These are phyloP conservation scores for Drosophila ogumai DNA, from an alignment of 1,140 invertebrate species.

Conservation along the genomic window DNA sequence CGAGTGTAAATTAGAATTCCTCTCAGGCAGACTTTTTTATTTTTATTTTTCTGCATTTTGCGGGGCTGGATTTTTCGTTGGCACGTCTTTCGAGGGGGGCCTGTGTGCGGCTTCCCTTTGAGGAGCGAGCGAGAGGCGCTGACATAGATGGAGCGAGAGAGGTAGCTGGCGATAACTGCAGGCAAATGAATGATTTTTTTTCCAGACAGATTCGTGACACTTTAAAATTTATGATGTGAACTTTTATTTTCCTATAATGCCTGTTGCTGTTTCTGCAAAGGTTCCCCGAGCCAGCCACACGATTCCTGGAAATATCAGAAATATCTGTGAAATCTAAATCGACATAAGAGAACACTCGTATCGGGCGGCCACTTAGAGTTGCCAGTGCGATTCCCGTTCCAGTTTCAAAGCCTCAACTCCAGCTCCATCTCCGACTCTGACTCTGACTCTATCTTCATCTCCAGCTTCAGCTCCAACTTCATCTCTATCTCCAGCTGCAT, in stretches of 20 bases:
- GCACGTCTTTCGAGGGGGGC: conserved; percentile 57
- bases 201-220: conserved; percentile 80
- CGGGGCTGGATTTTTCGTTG: conserved; percentile 37
- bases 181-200: conserved; percentile 80
- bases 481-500: conserved; percentile 65
- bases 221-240: conserved; percentile 84
- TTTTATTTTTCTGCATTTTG: conserved; percentile 11
- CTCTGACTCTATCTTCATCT: conserved; percentile 20
- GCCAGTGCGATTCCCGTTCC: conserved; percentile 49
- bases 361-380: conserved; percentile 59
- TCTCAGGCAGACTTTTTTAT: conserved; percentile 44
- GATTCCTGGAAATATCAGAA: conserved; percentile 77
- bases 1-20: conserved; percentile 73
- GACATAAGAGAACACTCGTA: conserved; percentile 68
- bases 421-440: conserved; percentile 22
- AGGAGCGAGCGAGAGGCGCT: conserved; percentile 37
- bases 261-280: conserved; percentile 40
- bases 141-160: conserved; percentile 9
- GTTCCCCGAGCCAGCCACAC: conserved; percentile 57
- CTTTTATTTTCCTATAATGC: conserved; percentile 59
- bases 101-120: conserved; percentile 76
- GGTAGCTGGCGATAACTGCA: conserved; percentile 58
- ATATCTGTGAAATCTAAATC: conserved; percentile 83
- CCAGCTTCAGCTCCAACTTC: conserved; percentile 22
- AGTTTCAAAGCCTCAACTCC: conserved; percentile 16